Percentiles rank a stretch among this genome's conserved stretches.
Conservation (phyloP, 2,797 vertebrate genomes). For the Hybognathus amarus region DNA sequence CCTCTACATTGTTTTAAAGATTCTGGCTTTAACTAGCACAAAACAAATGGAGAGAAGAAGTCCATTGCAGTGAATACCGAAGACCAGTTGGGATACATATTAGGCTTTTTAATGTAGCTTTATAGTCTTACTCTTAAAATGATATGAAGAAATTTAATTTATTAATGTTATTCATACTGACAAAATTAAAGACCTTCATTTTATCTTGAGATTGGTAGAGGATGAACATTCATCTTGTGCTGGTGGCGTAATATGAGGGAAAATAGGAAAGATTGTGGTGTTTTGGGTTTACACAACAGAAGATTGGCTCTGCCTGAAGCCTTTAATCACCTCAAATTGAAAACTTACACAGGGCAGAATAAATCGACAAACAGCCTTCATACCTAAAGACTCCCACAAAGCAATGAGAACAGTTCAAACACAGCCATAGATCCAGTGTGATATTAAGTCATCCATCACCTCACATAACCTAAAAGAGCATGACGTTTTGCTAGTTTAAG, state of each 20-base stretch:
- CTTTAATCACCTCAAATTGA: conserved; percentile 37
- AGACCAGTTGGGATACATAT: neutral
- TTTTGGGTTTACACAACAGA: conserved; percentile 41
- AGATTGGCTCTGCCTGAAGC: conserved; percentile 24
- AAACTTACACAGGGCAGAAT: conserved; percentile 29
- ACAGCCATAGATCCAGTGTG: conserved; percentile 28
- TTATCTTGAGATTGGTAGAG: neutral
- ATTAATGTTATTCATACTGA: neutral
- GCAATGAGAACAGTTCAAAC: conserved; percentile 7
- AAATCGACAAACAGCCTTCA: conserved; percentile 38
- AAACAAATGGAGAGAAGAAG: neutral
- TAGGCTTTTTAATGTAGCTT: neutral
- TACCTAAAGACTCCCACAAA: conserved; percentile 36
- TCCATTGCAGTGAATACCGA: neutral
- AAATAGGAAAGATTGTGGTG: conserved; percentile 22
- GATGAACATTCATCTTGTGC: conserved; percentile 2
- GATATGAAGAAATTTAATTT: no score
- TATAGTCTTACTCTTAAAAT: neutral
- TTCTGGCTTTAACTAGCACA: neutral
- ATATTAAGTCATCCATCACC: conserved; percentile 21
- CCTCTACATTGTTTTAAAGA: conserved; percentile 42
- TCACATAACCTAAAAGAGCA: conserved; percentile 9
- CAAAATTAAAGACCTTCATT: neutral
- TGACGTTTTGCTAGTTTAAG: neutral
- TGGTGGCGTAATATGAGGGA: conserved; percentile 3